Evolutionary conservation across 1,140 invertebrate species (phyloP).

Genomic region (Eubasilissa regina): DNA sequence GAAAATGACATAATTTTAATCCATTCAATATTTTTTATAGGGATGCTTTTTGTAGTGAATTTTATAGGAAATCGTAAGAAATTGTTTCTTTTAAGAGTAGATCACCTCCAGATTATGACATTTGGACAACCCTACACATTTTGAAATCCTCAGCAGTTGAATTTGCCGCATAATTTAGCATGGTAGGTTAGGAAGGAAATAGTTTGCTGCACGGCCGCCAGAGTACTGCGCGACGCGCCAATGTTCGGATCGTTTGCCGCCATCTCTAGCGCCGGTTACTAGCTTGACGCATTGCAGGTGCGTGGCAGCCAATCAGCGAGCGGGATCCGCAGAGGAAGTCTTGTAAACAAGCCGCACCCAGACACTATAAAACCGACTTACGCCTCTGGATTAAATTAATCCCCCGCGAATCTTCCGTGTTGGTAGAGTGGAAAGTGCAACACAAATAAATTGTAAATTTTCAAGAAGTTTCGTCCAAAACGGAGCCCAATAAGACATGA

Average conservation of each 20-base stretch:
- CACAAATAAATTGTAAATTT: conserved; percentile 11
- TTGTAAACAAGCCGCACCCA: conserved; percentile 72
- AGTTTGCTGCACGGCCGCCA: conserved; percentile 53
- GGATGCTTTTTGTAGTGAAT: no score
- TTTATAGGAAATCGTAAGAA: no score
- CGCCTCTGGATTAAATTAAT: conserved; percentile 66
- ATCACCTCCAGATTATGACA: background rate
- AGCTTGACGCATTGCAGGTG: conserved; percentile 88
- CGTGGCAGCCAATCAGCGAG: conserved; percentile 79
- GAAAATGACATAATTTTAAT: no score
- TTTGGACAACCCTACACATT: conserved; percentile 22
- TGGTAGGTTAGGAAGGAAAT: conserved; percentile 36
- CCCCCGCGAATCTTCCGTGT: conserved; percentile 36
- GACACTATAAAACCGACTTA: conserved; percentile 72
- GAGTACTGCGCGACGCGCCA: conserved; percentile 62
- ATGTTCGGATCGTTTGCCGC: conserved; percentile 62
- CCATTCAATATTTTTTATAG: no score
- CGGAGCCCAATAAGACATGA: conserved; percentile 67
- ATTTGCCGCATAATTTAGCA: conserved; percentile 57
- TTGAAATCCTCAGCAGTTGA: conserved; percentile 43
- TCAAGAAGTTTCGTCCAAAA: conserved; percentile 52
- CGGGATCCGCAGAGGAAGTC: conserved; percentile 75
- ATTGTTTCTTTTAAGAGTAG: no score
- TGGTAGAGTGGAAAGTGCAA: conserved; percentile 3
- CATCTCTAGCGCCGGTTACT: conserved; percentile 63